A percentile compares a stretch with the other conserved stretches of the same genome.
Conservation (phyloP, 2,113 vertebrate genomes). For the Nansenia antarctica region DNA sequence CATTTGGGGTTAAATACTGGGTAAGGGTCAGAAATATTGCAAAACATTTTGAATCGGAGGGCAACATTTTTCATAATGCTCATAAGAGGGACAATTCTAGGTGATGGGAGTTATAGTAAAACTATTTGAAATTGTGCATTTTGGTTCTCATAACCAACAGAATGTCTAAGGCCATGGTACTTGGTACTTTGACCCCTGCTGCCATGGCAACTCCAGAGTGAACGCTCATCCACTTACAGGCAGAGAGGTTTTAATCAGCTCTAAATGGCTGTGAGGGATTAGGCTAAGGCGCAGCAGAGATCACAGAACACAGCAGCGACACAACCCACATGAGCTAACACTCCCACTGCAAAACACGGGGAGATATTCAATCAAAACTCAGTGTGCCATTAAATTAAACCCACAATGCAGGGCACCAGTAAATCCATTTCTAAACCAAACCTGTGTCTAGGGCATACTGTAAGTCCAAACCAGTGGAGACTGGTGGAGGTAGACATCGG, state of each 20-base stretch:
- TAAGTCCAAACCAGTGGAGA: too few species aligned
- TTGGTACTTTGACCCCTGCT: slow-evolving; percentile 48
- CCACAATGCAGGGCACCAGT: too few species aligned
- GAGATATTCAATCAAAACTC: background rate
- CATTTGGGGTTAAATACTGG: too few species aligned
- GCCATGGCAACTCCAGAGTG: slow-evolving; percentile 46
- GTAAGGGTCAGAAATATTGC: too few species aligned
- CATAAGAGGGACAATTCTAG: too few species aligned
- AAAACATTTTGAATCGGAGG: too few species aligned
- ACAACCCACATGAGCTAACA: background rate
- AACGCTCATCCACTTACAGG: slow-evolving; percentile 50
- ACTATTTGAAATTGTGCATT: too few species aligned
- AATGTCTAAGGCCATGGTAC: background rate
- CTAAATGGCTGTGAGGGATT: slow-evolving; percentile 57
- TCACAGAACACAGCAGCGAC: background rate
- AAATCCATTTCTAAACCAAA: too few species aligned
- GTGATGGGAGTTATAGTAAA: too few species aligned
- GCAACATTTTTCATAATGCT: too few species aligned
- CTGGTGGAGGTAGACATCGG: too few species aligned
- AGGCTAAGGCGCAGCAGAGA: slow-evolving; percentile 9
- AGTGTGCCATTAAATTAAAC: background rate
- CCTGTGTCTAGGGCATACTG: too few species aligned
- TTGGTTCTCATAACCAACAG: background rate
- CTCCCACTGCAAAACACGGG: background rate
- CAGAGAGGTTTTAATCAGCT: slow-evolving; percentile 61